Base-by-base conservation (phyloP, 2,797 vertebrate genomes). In the Salarias fasciatus region DNA sequence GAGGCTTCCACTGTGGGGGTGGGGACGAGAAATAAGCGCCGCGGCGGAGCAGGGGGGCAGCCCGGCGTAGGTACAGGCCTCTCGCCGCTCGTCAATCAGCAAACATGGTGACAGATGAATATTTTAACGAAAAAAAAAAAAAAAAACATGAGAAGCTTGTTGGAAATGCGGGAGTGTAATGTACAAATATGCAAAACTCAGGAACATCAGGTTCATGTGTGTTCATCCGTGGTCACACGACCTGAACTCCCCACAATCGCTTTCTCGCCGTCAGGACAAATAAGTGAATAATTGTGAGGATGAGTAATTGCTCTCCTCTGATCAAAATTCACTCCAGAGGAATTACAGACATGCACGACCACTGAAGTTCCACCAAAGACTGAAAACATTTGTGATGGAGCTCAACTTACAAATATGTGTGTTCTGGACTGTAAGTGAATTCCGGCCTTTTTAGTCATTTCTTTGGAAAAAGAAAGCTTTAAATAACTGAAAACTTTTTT, bases 321-420 rank as follows among this genome's bases (percentile, higher is more conserved):
- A 70, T 36, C 31, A 2, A 56, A 51, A 63, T 65, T 47, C 70
- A 65, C 69, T 77, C 61, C 47, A 47, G 14, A 63, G 63, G 77
- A 74, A 84, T 88, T 78, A 86, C 52, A 86, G 38, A 29, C 40
- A n/a, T 37, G 36, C 29, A 72, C 53, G 56, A 36, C 44, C 43
- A 69, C 63, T 77, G 29, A 59, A 54, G 75, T 47, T 52, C 42
- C 9, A 29, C 29, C 2, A 55, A 7, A 8, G 24, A 38, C 5
- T 55, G 10, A 43, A 53, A 57, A 30, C 45, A 51, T 41, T 63
- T 33, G 35, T 38, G 13, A 47, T 5, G 14, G 38, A 52, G 64
- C 51, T 41, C 15, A 10, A 18, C 47, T 33, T 37, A 6, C 64
- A 45, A 60, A 33, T 7, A 51, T 54, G 46, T 24, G 35, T 45